Percentiles rank a stretch among this genome's conserved stretches.
These are phyloP conservation scores for Oreochromis aureus DNA, from an alignment of 2,113 vertebrate species.

Conservation along the genomic window DNA sequence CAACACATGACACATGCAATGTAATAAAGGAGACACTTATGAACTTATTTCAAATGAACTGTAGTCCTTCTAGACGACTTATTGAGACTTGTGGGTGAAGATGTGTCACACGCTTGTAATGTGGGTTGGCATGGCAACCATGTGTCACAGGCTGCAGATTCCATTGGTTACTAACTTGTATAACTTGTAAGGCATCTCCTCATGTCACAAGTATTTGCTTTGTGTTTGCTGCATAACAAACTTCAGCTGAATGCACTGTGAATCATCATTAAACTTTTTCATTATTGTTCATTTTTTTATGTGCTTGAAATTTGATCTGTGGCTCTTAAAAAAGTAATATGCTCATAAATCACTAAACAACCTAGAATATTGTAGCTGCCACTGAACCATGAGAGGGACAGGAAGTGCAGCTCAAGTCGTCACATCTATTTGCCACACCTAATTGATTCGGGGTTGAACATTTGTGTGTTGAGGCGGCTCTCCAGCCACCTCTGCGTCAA, in stretches of 20 bases:
- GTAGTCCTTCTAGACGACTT: neutral
- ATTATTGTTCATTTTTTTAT: neutral
- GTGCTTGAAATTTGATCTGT: neutral
- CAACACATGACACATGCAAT: neutral
- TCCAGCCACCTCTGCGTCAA: conserved; percentile 19
- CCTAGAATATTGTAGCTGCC: neutral
- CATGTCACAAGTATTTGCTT: neutral
- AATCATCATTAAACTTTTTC: neutral
- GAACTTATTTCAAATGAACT: neutral
- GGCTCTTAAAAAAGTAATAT: neutral
- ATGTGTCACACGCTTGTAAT: neutral
- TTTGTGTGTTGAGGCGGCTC: neutral
- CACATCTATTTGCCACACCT: neutral
- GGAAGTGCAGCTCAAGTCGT: neutral
- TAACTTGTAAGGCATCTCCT: neutral
- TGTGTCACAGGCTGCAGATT: conserved; percentile 10
- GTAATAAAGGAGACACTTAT: neutral
- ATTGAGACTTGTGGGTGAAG: neutral
- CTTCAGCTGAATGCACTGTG: neutral
- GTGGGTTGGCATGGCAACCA: conserved; percentile 50
- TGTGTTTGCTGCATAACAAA: neutral
- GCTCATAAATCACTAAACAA: neutral
- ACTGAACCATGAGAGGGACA: neutral
- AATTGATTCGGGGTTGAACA: conserved; percentile 17
- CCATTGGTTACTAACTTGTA: neutral